Evolutionary conservation across 2,888 invertebrate genomes (phyloP), one percentile per base, ranked within the genome.

Genomic region (Drosophila recens): DNA sequence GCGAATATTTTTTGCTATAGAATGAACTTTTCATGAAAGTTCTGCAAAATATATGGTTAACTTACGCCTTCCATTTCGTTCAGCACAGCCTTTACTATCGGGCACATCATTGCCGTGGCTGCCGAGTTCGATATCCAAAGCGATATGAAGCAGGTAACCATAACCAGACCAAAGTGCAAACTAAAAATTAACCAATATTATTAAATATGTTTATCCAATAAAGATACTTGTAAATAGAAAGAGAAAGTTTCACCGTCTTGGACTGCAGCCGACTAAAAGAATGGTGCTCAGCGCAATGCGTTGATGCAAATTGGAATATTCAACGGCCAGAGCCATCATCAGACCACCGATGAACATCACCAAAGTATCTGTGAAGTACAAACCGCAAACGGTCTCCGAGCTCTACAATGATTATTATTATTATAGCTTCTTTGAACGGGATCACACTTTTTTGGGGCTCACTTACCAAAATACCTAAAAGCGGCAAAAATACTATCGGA

Each of bases 101-200:
- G 97, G 71, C 97, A 95, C 98, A 98, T 98, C 97, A 98, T 97
- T 1, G 97, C 97, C 0, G 97, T 96, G 0, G 97, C 96, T 0
- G 98, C 98, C 0, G 98, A 97, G 90, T 98, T 98, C 0, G 97
- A 97, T 77, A 98, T 97, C 98, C 98, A 98, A 96, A 98, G 97
- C 0, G 98, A 98, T 74, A 98, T 95, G 83, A 98, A 97, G 95
- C 70, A 66, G 0, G 98, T 97, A 4, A 97, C 97, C 66, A 95
- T 94, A 79, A 97, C 96, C 53, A 98, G 93, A 0, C 97, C 97
- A 79, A 97, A 94, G 46, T 84, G 87, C 23, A 91, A 68, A 0
- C 91, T 90, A 27, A 6, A 67, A 49, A 56, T 11, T 4, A 11
- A 34, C 13, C 11, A n/a, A 13, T 0, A 27, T 2, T 8, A 23